Percentiles rank a stretch among this genome's conserved stretches.
Conservation (phyloP, 2,113 vertebrate species). For the Gavia stellata region DNA sequence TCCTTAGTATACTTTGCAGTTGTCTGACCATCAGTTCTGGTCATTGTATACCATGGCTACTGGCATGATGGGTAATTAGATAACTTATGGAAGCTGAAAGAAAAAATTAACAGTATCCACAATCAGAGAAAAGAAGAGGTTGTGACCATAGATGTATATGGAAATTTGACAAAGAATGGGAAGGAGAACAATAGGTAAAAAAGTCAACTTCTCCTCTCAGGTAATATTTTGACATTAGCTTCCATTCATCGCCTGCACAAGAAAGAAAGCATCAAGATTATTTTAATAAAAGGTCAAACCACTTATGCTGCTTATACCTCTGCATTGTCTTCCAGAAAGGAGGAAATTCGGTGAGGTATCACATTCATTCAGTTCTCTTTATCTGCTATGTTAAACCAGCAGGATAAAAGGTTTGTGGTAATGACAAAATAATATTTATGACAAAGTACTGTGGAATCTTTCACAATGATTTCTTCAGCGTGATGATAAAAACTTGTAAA, state of each 20-base stretch:
- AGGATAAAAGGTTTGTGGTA: background rate
- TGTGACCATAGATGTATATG: background rate
- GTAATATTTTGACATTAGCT: conserved; percentile 1
- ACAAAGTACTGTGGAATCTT: background rate
- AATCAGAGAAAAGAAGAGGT: background rate
- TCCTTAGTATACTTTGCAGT: background rate
- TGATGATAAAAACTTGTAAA: background rate
- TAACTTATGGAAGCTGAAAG: background rate
- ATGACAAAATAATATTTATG: background rate
- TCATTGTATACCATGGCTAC: background rate
- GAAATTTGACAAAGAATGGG: background rate
- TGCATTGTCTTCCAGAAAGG: background rate
- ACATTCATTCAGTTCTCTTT: background rate
- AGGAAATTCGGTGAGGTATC: background rate
- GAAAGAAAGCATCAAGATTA: background rate
- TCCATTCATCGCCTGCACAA: background rate
- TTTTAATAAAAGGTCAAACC: background rate
- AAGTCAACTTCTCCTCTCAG: background rate
- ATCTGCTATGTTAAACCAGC: background rate
- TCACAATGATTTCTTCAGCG: background rate
- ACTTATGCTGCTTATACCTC: background rate
- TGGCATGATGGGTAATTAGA: background rate
- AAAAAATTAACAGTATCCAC: background rate
- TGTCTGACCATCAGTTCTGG: background rate
- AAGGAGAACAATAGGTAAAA: background rate